Evolutionary conservation across 2,113 vertebrate genomes (phyloP).

Genomic region (Platysternon megacephalum): DNA sequence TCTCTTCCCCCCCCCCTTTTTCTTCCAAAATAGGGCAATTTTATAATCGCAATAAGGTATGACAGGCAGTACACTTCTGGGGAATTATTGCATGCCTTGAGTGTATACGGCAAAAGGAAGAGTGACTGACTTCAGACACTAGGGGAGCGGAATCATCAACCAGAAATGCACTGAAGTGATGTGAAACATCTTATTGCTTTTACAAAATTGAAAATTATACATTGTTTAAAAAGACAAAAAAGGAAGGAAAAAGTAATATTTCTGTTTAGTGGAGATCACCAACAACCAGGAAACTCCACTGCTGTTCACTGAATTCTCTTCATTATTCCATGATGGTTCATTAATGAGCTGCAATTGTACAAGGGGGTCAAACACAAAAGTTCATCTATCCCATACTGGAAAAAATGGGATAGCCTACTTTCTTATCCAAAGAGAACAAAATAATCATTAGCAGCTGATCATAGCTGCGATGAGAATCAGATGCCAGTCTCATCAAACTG

Average conservation of each 20-base stretch:
- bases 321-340: slow-evolving; percentile 66
- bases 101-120: slow-evolving; percentile 78
- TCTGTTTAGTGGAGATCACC: slow-evolving; percentile 62
- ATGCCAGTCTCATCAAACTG: background rate
- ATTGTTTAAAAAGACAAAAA: slow-evolving; percentile 66
- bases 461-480: accelerated
- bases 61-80: slow-evolving; percentile 72
- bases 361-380: slow-evolving; percentile 69
- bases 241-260: slow-evolving; percentile 71
- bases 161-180: slow-evolving; percentile 73
- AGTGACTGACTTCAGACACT: slow-evolving; percentile 78
- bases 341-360: slow-evolving; percentile 62
- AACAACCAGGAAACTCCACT: slow-evolving; percentile 50
- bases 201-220: slow-evolving; percentile 76
- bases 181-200: slow-evolving; percentile 80
- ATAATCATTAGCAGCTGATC: background rate
- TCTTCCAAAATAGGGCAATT: slow-evolving; percentile 68
- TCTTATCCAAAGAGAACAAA: background rate
- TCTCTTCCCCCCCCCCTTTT: slow-evolving; percentile 38
- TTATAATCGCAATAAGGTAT: slow-evolving; percentile 74
- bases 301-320: slow-evolving; percentile 56
- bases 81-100: slow-evolving; percentile 80
- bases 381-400: slow-evolving; percentile 65
- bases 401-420: slow-evolving; percentile 14
- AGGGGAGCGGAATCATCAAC: slow-evolving; percentile 77